Base-by-base conservation (phyloP, 2,888 invertebrate species). In the Liodrosophila aerea region DNA sequence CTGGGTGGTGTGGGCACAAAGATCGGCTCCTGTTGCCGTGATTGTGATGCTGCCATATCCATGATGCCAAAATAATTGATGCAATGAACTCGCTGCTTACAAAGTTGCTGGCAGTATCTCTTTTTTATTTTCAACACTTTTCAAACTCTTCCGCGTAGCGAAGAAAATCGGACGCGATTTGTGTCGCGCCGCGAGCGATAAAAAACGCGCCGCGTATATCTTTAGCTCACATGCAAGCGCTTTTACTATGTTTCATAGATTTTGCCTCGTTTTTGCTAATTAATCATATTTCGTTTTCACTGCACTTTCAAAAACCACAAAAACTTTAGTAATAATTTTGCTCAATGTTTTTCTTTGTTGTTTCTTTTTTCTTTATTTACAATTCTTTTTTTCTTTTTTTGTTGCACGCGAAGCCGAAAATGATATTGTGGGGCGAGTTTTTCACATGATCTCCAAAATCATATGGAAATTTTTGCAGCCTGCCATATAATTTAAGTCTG, bases 241-340 rank as follows among this genome's bases (percentile, higher is more conserved):
- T 56, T 39, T 57, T 37, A 13, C 36, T 15, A 36, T 4, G 3
- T 8, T 15, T 15, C 36, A 16, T 13, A 13, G 9, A 36, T 80
- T 66, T 76, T 76, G 64, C 58, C 59, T 61, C 58, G 57, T 73
- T 69, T 73, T 69, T 73, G 69, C 74, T 76, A 81, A 81, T 81
- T 85, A 81, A 81, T 80, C 85, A 80, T 81, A 80, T 80, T 83
- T 85, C 81, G 76, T 80, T 82, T 83, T 85, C 81, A 80, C 81
- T 85, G 76, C 86, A 82, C 84, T 85, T 82, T 85, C 86, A 80
- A 82, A 80, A 75, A 73, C 22, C 22, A 2, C 3, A 22, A 22
- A 47, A 47, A 47, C 58, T 76, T 72, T 82, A 51, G 83, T 51
- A 85, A 85, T 64, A 68, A 49, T 72, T 76, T 83, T 76, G 64